phyloP scores from a whole-genome alignment of 2,113 vertebrate genomes.

The Ceyx margarethae region DNA sequence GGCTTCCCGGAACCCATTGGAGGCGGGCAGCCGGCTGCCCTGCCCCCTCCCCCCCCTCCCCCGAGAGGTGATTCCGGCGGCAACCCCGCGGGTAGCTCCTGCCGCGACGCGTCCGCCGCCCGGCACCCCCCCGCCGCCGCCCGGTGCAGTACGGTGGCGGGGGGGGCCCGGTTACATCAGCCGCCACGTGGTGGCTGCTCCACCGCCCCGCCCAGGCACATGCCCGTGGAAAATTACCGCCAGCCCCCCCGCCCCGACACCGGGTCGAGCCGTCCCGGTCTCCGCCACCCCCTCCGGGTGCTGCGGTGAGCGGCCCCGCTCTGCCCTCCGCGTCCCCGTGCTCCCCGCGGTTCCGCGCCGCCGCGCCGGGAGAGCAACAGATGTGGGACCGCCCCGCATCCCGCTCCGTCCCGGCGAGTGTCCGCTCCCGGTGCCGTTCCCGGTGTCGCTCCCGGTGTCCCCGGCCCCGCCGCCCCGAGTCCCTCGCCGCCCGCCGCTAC shows the following conservation, averaged over 20 bases:
- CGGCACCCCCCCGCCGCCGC: not conserved
- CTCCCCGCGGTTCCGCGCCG: not conserved
- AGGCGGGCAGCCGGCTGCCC: not conserved
- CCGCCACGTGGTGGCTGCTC: conserved; percentile 40
- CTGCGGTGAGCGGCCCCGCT: not conserved
- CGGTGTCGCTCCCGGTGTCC: not conserved
- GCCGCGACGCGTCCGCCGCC: not conserved
- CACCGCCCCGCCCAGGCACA: conserved; percentile 17
- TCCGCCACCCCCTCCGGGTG: too few species aligned
- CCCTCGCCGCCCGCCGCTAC: not conserved
- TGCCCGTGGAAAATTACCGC: conserved; percentile 50
- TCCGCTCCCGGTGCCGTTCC: not conserved
- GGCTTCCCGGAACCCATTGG: not conserved
- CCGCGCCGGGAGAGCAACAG: not conserved
- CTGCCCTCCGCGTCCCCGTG: not conserved
- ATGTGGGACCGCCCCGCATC: not conserved
- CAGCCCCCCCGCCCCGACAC: not conserved
- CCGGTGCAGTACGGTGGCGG: not conserved
- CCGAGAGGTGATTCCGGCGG: not conserved
- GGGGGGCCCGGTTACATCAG: conserved; percentile 32
- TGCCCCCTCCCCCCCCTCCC: not conserved
- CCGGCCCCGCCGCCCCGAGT: not conserved
- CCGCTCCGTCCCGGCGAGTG: not conserved
- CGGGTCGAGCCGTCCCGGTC: not conserved
- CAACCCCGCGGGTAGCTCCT: not conserved